Evolutionary conservation across 1,140 invertebrate species (phyloP).

Genomic region (Oncopodura yosiiana): DNA sequence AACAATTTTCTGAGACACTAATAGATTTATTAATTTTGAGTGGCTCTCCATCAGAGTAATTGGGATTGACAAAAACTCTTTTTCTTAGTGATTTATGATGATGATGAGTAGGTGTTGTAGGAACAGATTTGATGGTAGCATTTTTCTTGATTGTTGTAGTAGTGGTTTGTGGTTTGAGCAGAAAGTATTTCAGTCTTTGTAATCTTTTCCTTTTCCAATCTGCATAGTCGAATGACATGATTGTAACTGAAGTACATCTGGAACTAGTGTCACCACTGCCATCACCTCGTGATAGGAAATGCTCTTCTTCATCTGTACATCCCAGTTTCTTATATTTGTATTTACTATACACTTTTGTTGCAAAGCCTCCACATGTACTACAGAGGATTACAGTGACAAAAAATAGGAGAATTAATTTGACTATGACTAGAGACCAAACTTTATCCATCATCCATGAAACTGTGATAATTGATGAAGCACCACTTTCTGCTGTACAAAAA

Average conservation of each 20-base stretch:
- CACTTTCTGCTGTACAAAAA: slow-evolving; percentile 5
- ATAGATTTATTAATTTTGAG: too few relatives aligned
- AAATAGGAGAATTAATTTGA: slow-evolving; percentile 24
- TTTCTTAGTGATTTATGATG: too few relatives aligned
- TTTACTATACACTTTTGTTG: slow-evolving; percentile 25
- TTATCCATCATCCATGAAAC: slow-evolving; percentile 14
- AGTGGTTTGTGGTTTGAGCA: slow-evolving; percentile 16
- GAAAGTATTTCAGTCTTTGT: slow-evolving; percentile 27
- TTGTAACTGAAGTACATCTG: slow-evolving; percentile 29
- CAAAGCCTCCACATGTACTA: slow-evolving; percentile 20
- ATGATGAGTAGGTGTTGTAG: too few relatives aligned
- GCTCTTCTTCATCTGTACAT: slow-evolving; percentile 18
- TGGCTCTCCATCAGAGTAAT: too few relatives aligned
- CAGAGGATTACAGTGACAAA: slow-evolving; percentile 16
- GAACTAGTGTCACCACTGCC: slow-evolving; percentile 12
- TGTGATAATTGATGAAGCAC: background rate
- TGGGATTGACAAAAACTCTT: too few relatives aligned
- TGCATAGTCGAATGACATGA: slow-evolving; percentile 32
- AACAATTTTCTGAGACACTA: too few relatives aligned
- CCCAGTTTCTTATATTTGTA: slow-evolving; percentile 29
- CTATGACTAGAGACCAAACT: slow-evolving; percentile 25
- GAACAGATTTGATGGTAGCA: slow-evolving; percentile 5
- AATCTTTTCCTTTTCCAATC: slow-evolving; percentile 25
- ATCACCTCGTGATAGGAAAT: background rate
- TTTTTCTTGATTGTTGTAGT: slow-evolving; percentile 1